These are phyloP conservation scores for Xiphophorus hellerii DNA, from an alignment of 2,113 vertebrate species.

Conservation along the genomic window DNA sequence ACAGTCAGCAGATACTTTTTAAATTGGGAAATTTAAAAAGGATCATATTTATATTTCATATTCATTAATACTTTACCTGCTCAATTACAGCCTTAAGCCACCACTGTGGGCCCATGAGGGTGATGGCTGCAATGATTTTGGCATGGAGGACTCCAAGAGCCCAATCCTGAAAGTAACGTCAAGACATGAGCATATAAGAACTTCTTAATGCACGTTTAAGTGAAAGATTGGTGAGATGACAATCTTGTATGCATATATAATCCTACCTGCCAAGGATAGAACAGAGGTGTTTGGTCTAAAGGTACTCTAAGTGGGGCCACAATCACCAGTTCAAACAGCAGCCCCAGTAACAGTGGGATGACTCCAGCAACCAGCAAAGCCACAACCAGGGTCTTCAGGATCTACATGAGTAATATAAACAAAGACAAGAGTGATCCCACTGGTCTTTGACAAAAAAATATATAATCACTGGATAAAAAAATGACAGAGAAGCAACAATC, in stretches of 20 bases:
- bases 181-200: conserved; percentile 1
- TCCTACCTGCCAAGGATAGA: conserved; percentile 98
- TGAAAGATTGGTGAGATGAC: not conserved
- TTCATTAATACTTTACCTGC: conserved; percentile 79
- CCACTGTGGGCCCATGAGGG: conserved; percentile 99
- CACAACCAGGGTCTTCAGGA: conserved; percentile 95
- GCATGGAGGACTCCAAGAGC: conserved; percentile 98
- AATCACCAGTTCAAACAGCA: conserved; percentile 96
- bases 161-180: conserved; percentile 86
- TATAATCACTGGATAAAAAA: not conserved
- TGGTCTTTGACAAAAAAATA: not conserved
- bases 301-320: conserved; percentile 96
- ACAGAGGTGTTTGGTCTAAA: conserved; percentile 96
- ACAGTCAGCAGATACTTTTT: not conserved
- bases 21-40: too few species aligned
- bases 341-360: conserved; percentile 92
- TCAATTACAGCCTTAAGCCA: conserved; percentile 99
- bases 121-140: conserved; percentile 99
- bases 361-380: conserved; percentile 94
- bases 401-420: conserved; percentile 74
- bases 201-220: not conserved
- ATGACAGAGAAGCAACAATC: not conserved
- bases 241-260: not conserved
- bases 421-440: not conserved
- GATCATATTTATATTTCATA: too few species aligned